Conservation (phyloP, 2,888 invertebrate genomes). For the Lepidochrysops patricia region DNA sequence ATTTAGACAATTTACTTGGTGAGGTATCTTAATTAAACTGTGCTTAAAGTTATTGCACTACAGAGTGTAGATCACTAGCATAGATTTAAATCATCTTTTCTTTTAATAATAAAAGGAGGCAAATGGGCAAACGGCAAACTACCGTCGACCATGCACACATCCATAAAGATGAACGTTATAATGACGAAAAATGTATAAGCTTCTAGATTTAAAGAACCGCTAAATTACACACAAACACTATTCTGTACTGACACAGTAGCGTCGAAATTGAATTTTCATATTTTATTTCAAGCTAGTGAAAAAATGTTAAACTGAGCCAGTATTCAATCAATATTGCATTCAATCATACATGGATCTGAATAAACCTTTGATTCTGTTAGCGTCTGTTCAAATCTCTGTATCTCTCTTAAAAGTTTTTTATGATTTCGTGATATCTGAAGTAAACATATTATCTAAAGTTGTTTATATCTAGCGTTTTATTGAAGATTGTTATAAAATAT, state of each 20-base stretch:
- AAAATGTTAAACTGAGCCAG: background rate
- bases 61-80: background rate
- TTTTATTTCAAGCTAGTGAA: background rate
- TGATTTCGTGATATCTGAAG: too few species aligned
- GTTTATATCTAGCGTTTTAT: too few species aligned
- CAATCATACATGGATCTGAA: background rate
- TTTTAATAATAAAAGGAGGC: too few species aligned
- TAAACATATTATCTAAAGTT: too few species aligned
- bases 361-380: background rate
- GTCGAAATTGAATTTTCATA: background rate
- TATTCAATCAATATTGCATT: background rate
- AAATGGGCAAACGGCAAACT: too few species aligned
- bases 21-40: background rate
- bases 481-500: too few species aligned
- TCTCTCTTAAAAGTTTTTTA: background rate
- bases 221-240: background rate
- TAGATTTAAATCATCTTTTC: too few species aligned
- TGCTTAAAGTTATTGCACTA: background rate
- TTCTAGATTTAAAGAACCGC: too few species aligned
- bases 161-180: too few species aligned
- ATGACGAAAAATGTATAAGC: too few species aligned
- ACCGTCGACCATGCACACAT: too few species aligned
- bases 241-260: background rate
- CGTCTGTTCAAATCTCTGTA: background rate
- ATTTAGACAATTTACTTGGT: background rate